Percentiles rank a stretch among this genome's conserved stretches.
Evolutionary conservation across 2,888 invertebrate genomes (phyloP).

Genomic region (Eupithecia abbreviata): DNA sequence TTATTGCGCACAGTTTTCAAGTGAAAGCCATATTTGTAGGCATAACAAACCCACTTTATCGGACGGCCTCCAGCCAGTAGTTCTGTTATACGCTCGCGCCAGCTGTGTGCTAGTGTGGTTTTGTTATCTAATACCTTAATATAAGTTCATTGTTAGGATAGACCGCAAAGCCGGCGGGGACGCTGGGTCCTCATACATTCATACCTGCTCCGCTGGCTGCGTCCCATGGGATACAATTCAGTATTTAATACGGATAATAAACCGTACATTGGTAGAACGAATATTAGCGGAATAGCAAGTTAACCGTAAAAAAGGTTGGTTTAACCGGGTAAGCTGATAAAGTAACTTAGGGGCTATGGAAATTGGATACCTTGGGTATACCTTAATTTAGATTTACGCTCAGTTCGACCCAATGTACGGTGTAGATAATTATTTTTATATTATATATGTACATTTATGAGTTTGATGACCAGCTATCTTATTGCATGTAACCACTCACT

Average conservation of each 20-base stretch:
- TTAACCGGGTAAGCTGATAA: slow-evolving; percentile 19
- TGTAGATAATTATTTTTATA: neutral
- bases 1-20: slow-evolving; percentile 38
- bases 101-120: slow-evolving; percentile 36
- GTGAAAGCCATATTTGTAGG: slow-evolving; percentile 30
- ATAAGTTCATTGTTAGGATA: slow-evolving; percentile 38
- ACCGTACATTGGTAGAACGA: slow-evolving; percentile 31
- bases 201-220: slow-evolving; percentile 30
- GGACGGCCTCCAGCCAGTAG: slow-evolving; percentile 27
- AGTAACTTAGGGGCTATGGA: neutral
- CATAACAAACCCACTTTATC: slow-evolving; percentile 33
- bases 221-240: slow-evolving; percentile 34
- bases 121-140: slow-evolving; percentile 36
- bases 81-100: slow-evolving; percentile 35
- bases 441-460: no score
- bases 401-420: neutral
- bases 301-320: slow-evolving; percentile 32
- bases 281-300: slow-evolving; percentile 35
- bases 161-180: slow-evolving; percentile 28
- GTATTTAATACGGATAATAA: slow-evolving; percentile 41
- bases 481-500: neutral
- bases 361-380: neutral
- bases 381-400: neutral
- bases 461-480: neutral
- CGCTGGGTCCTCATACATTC: neutral